A percentile compares a stretch with the other conserved stretches of the same genome.
phyloP scores from a whole-genome alignment of 2,113 vertebrate genomes.

The Lipophrys pholis region DNA sequence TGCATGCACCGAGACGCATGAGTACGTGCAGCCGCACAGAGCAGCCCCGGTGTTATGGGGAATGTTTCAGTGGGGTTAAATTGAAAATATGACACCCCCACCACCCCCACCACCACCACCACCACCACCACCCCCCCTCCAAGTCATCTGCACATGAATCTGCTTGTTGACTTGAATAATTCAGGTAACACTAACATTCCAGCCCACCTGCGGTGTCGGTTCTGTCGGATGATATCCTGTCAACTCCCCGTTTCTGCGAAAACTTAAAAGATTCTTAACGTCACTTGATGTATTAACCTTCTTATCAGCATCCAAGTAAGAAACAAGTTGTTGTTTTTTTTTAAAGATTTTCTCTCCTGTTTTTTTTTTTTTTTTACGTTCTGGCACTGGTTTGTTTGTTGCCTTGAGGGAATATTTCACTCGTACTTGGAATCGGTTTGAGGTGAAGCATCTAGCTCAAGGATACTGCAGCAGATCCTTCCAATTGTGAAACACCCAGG shows the following conservation, averaged over 20 bases:
- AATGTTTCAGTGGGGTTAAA: conserved; percentile 26
- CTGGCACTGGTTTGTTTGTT: not conserved
- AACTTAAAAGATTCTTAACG: not conserved
- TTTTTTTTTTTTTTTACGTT: no score
- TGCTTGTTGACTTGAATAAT: conserved; percentile 35
- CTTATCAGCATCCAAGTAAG: no score
- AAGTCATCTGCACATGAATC: conserved; percentile 36
- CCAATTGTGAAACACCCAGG: not conserved
- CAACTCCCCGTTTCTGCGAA: not conserved
- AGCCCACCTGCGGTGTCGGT: conserved; percentile 24
- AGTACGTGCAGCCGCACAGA: not conserved
- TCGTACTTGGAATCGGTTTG: not conserved
- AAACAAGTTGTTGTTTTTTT: no score
- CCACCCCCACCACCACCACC: no score
- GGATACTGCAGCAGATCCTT: conserved; percentile 18
- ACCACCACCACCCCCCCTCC: no score
- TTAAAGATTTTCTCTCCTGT: not conserved
- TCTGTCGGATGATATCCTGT: not conserved
- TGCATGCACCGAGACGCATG: not conserved
- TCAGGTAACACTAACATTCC: not conserved
- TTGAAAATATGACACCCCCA: conserved; percentile 15
- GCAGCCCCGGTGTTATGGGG: conserved; percentile 13
- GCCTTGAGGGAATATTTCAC: conserved; percentile 18
- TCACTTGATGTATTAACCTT: not conserved
- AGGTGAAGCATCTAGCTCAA: conserved; percentile 37